Evolutionary conservation across 2,888 invertebrate species (phyloP), one percentile per base, ranked within the genome.

Genomic region (Acleris laterana): DNA sequence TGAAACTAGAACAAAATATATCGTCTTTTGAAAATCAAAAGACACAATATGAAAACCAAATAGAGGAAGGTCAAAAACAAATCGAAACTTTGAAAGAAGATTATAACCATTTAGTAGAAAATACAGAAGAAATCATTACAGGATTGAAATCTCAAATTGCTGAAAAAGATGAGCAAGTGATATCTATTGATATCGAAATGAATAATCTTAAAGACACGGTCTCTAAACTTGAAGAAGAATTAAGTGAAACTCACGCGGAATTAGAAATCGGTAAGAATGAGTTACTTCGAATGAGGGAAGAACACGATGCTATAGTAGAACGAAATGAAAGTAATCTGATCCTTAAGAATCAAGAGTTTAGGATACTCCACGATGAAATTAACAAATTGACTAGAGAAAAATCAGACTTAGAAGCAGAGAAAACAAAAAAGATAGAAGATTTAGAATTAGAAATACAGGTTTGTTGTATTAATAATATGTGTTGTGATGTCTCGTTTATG

Each of bases 1-100:
- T 48, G 7, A 76, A 80, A 69, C 52, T 82, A 7, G 71, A 76
- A 48, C 74, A 82, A 64, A 63, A 73, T 13, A 62, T 63, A 76
- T 78, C 66, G 71, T 63, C 70, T 22, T 69, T 81, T 51, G 77
- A 84, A 68, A 78, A 77, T 52, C 74, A 79, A 65, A 82, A 93
- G 63, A 79, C 83, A 42, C 89, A 94, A 63, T 83, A 94, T 67
- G 93, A 93, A 76, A 84, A 86, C 49, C 82, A 79, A 68, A 84
- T 85, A 69, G 32, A 61, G 32, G 60, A 70, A 70, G 28, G 19
- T 20, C 22, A 66, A 62, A 58, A 51, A 19, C 62, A 75, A 28
- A 73, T 71, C 59, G 69, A 73, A 59, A 63, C 64, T 49, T 50
- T 73, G 6, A 61, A 61, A 17, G 62, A 69, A 20, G 68, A 66